Percentiles rank a stretch among this genome's conserved stretches.
Evolutionary conservation across 1,140 invertebrate species (phyloP).

Genomic region (Lepidurus packardi): DNA sequence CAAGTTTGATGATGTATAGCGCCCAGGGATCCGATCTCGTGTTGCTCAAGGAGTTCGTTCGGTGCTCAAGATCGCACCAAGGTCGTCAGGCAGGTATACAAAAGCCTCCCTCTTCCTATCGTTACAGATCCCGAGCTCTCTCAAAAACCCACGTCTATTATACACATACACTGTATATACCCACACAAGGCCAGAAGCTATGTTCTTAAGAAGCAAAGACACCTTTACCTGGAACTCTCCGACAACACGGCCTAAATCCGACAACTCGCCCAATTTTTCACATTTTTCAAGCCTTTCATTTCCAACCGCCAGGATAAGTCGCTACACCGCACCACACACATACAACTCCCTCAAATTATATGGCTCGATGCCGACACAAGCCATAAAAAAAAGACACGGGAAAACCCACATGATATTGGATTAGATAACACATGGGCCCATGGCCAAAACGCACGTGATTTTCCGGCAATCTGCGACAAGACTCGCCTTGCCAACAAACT

Average conservation of each 20-base stretch:
- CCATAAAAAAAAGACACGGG: not conserved
- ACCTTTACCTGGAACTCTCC: not conserved
- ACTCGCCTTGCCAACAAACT: not conserved
- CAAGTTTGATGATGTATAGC: constrained; percentile 2
- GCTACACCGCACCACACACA: not conserved
- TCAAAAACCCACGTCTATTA: not conserved
- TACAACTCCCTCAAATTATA: not conserved
- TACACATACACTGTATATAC: not conserved
- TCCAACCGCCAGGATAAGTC: not conserved
- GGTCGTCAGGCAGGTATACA: constrained; percentile 11
- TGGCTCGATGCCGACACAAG: constrained; percentile 3
- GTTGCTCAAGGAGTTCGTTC: constrained; percentile 1
- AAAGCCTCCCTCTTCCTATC: not conserved
- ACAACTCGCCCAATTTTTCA: not conserved
- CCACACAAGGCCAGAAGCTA: not conserved
- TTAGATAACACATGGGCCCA: constrained; percentile 14
- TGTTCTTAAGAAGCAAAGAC: not conserved
- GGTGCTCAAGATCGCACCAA: constrained; percentile 10
- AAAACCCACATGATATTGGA: constrained; percentile 19
- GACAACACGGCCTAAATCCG: not conserved
- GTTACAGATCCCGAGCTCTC: not conserved
- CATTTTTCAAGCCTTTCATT: not conserved
- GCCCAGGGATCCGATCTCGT: not conserved
- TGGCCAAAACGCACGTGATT: not conserved
- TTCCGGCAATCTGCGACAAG: constrained; percentile 14